Conservation (phyloP, 2,888 invertebrate genomes). For the Bugula neritina region DNA sequence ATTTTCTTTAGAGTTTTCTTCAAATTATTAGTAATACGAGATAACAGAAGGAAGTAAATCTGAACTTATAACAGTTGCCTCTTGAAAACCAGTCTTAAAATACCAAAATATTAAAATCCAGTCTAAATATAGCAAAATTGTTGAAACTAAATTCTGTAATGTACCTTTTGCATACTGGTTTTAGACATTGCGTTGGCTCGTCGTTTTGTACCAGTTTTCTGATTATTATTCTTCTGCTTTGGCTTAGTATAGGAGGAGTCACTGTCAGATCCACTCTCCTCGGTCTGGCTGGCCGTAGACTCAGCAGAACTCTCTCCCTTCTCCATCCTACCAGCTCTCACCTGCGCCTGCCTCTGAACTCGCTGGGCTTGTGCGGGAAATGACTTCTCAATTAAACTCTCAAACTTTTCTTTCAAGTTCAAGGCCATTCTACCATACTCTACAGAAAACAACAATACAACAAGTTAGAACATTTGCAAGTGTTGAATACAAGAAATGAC, state of each 20-base stretch:
- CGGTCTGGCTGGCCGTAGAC: not conserved
- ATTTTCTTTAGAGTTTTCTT: too few relatives aligned
- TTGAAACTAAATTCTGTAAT: too few relatives aligned
- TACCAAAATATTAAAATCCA: too few relatives aligned
- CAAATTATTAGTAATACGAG: too few relatives aligned
- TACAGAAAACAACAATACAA: not conserved
- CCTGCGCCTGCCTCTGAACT: not conserved
- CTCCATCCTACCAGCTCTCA: too few relatives aligned
- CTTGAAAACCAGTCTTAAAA: too few relatives aligned
- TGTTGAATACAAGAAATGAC: too few relatives aligned
- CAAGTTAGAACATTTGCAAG: not conserved
- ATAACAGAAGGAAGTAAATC: too few relatives aligned
- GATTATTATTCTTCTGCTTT: not conserved
- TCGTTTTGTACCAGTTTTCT: not conserved
- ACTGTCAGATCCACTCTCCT: not conserved
- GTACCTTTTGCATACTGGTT: too few relatives aligned
- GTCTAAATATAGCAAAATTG: too few relatives aligned
- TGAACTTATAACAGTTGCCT: too few relatives aligned
- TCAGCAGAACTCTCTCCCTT: not conserved
- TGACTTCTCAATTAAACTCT: slow-evolving; percentile 20
- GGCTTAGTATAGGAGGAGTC: not conserved
- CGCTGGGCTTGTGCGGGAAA: slow-evolving; percentile 4
- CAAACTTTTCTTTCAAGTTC: slow-evolving; percentile 10
- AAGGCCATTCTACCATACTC: slow-evolving; percentile 15
- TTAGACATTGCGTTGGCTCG: too few relatives aligned